These are phyloP conservation scores for Corynorhinus townsendii DNA, from an alignment of 2,113 vertebrate species.

Conservation along the genomic window DNA sequence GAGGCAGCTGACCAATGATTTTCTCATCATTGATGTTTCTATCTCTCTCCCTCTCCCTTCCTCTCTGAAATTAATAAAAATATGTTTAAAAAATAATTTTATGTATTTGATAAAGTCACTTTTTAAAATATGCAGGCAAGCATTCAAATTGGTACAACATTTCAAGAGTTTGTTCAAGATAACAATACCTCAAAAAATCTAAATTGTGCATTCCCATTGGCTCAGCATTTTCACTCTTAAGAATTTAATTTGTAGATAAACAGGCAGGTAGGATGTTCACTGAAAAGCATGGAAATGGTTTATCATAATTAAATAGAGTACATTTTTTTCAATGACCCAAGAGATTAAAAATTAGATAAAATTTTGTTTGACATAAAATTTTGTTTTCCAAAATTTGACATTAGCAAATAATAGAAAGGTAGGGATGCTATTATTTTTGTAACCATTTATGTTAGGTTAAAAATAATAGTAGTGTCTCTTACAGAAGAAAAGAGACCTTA, in stretches of 20 bases:
- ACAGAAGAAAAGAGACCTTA: background rate
- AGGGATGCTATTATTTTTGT: background rate
- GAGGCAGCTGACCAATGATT: too few species aligned
- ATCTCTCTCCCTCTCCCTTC: too few species aligned
- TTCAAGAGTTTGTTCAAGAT: background rate
- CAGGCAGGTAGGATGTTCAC: rapidly evolving
- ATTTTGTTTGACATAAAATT: background rate
- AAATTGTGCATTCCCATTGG: background rate
- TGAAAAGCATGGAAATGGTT: background rate
- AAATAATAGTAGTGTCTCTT: background rate
- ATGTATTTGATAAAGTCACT: background rate
- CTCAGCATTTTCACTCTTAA: background rate
- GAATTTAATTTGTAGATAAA: background rate
- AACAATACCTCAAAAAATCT: background rate
- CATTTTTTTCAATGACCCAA: background rate
- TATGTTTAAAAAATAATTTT: too few species aligned
- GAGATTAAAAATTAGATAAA: background rate
- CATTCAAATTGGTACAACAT: background rate
- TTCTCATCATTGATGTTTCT: too few species aligned
- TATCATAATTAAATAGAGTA: background rate
- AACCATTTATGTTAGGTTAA: background rate
- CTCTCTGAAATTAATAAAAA: too few species aligned
- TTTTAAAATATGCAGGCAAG: background rate
- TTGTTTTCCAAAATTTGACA: background rate
- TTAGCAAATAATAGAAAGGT: background rate